Conservation (phyloP, 2,113 vertebrate species). For the Phodopus roborovskii region DNA sequence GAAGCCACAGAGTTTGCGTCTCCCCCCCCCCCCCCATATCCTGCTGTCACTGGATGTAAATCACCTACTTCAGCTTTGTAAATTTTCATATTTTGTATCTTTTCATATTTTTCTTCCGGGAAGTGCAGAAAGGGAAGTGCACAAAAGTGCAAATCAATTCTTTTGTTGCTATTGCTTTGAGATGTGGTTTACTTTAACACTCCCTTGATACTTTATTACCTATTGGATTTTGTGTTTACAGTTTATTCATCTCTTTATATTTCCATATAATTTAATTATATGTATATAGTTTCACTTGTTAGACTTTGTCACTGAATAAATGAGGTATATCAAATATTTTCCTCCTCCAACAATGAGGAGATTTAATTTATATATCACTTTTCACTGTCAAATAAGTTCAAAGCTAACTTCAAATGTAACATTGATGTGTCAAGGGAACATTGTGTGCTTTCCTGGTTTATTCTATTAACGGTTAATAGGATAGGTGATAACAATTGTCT, state of each 20-base stretch:
- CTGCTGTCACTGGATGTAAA: neutral
- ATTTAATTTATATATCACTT: neutral
- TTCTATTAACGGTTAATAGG: neutral
- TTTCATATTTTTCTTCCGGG: neutral
- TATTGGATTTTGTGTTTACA: neutral
- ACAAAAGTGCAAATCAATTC: neutral
- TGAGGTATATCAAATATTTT: neutral
- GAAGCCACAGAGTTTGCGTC: neutral
- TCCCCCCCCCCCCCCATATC: neutral
- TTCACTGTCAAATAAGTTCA: neutral
- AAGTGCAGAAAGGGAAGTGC: neutral
- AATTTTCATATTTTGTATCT: too few relatives aligned
- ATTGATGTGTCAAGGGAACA: neutral
- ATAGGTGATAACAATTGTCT: neutral
- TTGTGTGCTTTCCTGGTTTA: neutral
- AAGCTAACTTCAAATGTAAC: neutral
- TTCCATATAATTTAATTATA: neutral
- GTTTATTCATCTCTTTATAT: neutral
- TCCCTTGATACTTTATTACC: neutral
- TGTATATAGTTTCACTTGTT: neutral
- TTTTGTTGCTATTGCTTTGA: neutral
- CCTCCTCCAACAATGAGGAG: neutral
- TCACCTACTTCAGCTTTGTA: neutral
- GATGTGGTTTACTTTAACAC: neutral
- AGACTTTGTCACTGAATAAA: neutral